These are phyloP conservation scores for Tillus elongatus DNA, from an alignment of 2,888 invertebrate genomes.

Conservation along the genomic window DNA sequence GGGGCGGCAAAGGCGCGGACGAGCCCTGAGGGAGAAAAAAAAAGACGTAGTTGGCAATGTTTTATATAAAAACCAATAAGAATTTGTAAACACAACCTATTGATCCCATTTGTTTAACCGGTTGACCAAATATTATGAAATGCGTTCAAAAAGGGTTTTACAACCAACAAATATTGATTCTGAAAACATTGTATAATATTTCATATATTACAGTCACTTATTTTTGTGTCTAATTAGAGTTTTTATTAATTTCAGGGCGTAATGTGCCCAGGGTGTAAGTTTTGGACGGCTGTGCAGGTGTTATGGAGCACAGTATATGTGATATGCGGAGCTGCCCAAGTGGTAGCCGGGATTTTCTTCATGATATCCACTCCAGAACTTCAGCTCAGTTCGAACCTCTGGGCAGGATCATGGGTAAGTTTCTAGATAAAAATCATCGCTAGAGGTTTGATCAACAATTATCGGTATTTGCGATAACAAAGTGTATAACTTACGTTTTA, in stretches of 20 bases:
- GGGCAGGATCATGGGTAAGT: conserved; percentile 47
- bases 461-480: neutral
- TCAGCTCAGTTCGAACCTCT: conserved; percentile 43
- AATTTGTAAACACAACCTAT: no score
- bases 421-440: no score
- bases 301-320: conserved; percentile 45
- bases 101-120: no score
- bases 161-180: conserved; percentile 7
- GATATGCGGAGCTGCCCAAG: conserved; percentile 44
- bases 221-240: no score
- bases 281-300: conserved; percentile 42
- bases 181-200: neutral
- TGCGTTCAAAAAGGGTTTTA: conserved; percentile 12
- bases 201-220: conserved; percentile 3
- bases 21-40: no score
- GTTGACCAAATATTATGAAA: no score
- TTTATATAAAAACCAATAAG: no score
- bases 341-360: conserved; percentile 46
- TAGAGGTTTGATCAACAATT: neutral
- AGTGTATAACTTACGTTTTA: no score
- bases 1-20: no score
- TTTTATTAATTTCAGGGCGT: conserved; percentile 35
- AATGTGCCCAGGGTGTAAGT: conserved; percentile 39
- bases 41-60: no score
- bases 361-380: conserved; percentile 44